Evolutionary conservation across 2,888 invertebrate species (phyloP).

Genomic region (Mallateleia sp.): DNA sequence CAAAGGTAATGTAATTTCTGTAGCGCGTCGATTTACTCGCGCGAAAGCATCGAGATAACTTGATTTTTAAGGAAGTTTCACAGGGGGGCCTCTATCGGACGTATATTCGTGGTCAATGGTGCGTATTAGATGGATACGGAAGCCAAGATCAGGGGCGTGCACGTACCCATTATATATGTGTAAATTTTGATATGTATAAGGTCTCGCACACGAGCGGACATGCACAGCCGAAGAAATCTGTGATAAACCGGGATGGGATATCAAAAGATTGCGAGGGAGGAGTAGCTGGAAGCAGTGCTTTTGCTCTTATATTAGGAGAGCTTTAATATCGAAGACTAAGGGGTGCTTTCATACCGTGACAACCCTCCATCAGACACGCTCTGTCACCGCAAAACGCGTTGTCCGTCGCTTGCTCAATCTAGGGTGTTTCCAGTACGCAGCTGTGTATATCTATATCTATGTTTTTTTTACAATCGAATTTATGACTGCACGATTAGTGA

Average conservation of each 20-base stretch:
- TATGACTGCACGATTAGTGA: slow-evolving; percentile 70
- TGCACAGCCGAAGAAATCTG: slow-evolving; percentile 31
- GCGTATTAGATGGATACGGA: slow-evolving; percentile 90
- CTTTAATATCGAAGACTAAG: slow-evolving; percentile 88
- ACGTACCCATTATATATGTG: slow-evolving; percentile 58
- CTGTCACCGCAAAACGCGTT: slow-evolving; percentile 88
- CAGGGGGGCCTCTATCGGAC: slow-evolving; percentile 83
- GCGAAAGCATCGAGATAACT: slow-evolving; percentile 87
- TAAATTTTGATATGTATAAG: slow-evolving; percentile 43
- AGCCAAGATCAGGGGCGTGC: slow-evolving; percentile 81
- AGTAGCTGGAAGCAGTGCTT: slow-evolving; percentile 82
- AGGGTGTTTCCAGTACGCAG: slow-evolving; percentile 82
- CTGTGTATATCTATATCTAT: slow-evolving; percentile 48
- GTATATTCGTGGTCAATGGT: slow-evolving; percentile 90
- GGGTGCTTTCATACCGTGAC: slow-evolving; percentile 88
- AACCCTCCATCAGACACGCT: slow-evolving; percentile 89
- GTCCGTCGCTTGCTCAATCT: slow-evolving; percentile 84
- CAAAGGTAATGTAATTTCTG: slow-evolving; percentile 44
- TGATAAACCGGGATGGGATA: slow-evolving; percentile 75
- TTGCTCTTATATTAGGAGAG: slow-evolving; percentile 88
- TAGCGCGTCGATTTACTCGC: slow-evolving; percentile 67
- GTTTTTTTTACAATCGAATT: slow-evolving; percentile 63
- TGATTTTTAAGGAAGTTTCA: slow-evolving; percentile 87
- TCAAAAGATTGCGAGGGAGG: slow-evolving; percentile 83
- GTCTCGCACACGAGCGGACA: slow-evolving; percentile 8